Conservation (phyloP, 2,888 invertebrate species). For the Cephus sareptanus region DNA sequence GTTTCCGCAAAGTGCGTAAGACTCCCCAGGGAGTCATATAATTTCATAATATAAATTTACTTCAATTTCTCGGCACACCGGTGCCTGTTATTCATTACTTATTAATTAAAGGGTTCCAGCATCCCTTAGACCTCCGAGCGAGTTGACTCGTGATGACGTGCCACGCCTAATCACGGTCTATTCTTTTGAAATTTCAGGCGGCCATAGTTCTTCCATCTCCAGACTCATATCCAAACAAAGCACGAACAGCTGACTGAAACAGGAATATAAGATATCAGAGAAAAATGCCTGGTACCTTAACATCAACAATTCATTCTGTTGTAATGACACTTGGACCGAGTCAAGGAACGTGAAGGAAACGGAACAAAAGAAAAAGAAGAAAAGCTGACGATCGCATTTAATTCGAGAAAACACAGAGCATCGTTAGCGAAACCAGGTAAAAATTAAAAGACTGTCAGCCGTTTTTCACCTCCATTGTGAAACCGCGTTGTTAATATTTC, state of each 20-base stretch:
- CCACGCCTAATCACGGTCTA: neutral
- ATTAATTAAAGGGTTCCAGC: constrained; percentile 15
- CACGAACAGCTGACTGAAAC: neutral
- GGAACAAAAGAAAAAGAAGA: neutral
- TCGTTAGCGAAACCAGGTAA: neutral
- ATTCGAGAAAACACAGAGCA: neutral
- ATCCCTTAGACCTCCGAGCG: neutral
- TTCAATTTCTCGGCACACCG: constrained; percentile 16
- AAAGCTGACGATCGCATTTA: constrained; percentile 5
- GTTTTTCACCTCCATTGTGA: constrained; percentile 12
- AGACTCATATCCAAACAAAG: neutral
- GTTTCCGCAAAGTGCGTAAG: constrained; percentile 1
- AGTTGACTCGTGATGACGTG: neutral
- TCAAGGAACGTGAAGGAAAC: too few relatives aligned
- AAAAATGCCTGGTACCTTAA: neutral
- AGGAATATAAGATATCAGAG: neutral
- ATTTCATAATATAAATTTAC: constrained; percentile 21
- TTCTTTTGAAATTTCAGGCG: neutral
- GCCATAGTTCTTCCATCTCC: neutral
- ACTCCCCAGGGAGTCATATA: constrained; percentile 16
- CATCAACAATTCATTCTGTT: neutral
- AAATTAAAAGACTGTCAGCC: constrained; percentile 3
- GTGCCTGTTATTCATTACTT: constrained; percentile 9
- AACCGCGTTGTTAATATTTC: neutral
- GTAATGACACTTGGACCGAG: neutral